These are phyloP conservation scores for Morpho deidamia DNA, from an alignment of 2,888 invertebrate species.

Conservation along the genomic window DNA sequence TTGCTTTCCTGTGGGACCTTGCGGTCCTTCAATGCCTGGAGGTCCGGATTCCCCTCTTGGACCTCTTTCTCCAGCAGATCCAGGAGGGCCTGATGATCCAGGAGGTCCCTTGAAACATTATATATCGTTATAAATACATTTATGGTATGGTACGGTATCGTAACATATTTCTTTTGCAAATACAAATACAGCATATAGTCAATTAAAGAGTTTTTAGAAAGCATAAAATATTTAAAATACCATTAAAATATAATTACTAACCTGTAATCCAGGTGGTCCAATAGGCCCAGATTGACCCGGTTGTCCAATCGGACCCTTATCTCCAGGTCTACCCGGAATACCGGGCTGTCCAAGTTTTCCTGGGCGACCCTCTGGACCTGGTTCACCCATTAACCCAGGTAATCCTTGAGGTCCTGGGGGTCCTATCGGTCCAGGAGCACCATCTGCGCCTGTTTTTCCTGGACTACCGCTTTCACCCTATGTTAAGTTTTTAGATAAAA, in stretches of 20 bases:
- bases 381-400: conserved; percentile 80
- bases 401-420: conserved; percentile 82
- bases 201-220: no score
- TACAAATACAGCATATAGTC: no score
- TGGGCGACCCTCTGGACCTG: conserved; percentile 78
- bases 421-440: conserved; percentile 83
- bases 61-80: conserved; percentile 85
- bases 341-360: conserved; percentile 86
- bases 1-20: conserved; percentile 87
- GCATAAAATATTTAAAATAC: no score
- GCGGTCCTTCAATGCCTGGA: conserved; percentile 86
- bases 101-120: conserved; percentile 77
- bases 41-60: conserved; percentile 85
- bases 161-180: no score
- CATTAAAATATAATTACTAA: conserved; percentile 37
- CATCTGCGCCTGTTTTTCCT: conserved; percentile 86
- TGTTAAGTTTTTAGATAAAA: neutral
- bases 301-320: conserved; percentile 85
- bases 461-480: conserved; percentile 85
- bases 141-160: no score
- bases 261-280: conserved; percentile 84
- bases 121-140: no score
- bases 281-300: conserved; percentile 81
- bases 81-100: conserved; percentile 81
- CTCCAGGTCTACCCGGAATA: conserved; percentile 84